Conservation (phyloP, 2,797 vertebrate genomes). For the Hirundo rustica region DNA sequence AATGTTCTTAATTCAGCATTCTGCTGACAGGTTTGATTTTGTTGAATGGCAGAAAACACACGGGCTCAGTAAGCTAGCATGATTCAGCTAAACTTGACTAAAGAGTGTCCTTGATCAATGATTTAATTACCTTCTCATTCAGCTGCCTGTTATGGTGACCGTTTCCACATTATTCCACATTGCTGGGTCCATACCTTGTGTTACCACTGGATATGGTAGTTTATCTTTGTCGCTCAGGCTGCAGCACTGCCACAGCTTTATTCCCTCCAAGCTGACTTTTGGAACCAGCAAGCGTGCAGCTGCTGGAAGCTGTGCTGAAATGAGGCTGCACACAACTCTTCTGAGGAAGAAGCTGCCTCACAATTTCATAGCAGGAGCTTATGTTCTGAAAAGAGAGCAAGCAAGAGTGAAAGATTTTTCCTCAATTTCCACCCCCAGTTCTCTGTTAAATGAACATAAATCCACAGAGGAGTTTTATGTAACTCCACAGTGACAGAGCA, state of each 20-base stretch:
- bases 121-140: neutral
- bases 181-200: neutral
- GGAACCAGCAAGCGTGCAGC: neutral
- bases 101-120: neutral
- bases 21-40: neutral
- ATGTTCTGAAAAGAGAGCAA: neutral
- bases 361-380: neutral
- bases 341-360: neutral
- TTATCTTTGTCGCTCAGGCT: neutral
- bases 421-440: neutral
- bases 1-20: neutral
- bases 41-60: neutral
- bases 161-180: neutral
- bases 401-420: neutral
- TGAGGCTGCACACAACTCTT: neutral
- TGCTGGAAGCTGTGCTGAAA: neutral
- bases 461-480: neutral
- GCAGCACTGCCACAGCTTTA: neutral
- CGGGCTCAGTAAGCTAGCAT: neutral
- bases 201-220: neutral
- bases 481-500: neutral
- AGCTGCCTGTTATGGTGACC: neutral
- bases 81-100: neutral
- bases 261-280: neutral
- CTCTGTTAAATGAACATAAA: conserved; percentile 22